A percentile compares a stretch with the other conserved stretches of the same genome.
Conservation (phyloP, 2,888 invertebrate genomes). For the Eugnorisma glareosa region DNA sequence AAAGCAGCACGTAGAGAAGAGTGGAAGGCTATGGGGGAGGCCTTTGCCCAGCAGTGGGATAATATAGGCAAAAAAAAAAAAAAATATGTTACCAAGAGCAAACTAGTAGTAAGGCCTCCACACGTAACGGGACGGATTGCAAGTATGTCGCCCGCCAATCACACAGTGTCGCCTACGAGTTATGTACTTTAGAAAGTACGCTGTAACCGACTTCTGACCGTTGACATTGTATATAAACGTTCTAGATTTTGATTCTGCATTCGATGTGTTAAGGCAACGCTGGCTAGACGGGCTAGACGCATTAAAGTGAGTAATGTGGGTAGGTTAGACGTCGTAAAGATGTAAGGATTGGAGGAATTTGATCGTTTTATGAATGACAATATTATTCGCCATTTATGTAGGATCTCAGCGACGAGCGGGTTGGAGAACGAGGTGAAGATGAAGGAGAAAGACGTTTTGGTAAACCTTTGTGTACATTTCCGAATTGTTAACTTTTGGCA, state of each 20-base stretch:
- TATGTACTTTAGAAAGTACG: slow-evolving; percentile 81
- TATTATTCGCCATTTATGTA: neutral
- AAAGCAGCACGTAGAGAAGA: no score
- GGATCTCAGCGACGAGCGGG: no score
- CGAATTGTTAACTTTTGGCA: no score
- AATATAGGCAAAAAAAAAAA: no score
- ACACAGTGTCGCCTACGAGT: slow-evolving; percentile 76
- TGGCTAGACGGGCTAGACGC: slow-evolving; percentile 44
- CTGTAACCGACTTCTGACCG: slow-evolving; percentile 66
- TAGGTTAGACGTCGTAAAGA: slow-evolving; percentile 33
- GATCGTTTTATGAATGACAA: slow-evolving; percentile 15
- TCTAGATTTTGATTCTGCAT: slow-evolving; percentile 61
- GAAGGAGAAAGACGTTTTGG: neutral
- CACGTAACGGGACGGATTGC: slow-evolving; percentile 81
- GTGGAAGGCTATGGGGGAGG: no score
- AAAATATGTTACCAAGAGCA: neutral
- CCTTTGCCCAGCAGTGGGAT: no score
- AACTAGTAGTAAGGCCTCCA: slow-evolving; percentile 74
- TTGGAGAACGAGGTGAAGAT: neutral
- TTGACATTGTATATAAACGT: slow-evolving; percentile 68
- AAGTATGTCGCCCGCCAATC: slow-evolving; percentile 86
- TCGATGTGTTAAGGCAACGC: slow-evolving; percentile 32
- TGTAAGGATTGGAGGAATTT: slow-evolving; percentile 13
- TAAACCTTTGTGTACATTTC: neutral
- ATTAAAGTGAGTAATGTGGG: slow-evolving; percentile 46